Evolutionary conservation across 1,140 invertebrate genomes (phyloP).

Genomic region (Drosophila orosa): DNA sequence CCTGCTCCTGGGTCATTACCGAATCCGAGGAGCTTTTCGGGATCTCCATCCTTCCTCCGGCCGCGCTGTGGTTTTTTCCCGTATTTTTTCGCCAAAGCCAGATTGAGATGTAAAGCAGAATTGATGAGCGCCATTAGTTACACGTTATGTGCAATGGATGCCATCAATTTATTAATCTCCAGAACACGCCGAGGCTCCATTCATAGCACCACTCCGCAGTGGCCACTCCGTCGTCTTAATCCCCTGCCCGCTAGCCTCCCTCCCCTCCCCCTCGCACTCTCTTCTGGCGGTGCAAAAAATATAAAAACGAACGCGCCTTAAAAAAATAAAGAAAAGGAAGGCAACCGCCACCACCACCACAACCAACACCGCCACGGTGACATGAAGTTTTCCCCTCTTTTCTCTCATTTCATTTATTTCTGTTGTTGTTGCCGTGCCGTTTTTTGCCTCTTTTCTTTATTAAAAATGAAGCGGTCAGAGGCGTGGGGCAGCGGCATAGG

Average conservation of each 20-base stretch:
- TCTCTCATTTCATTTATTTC: slow-evolving; percentile 29
- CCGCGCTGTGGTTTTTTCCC: slow-evolving; percentile 28
- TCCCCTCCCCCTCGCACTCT: not conserved
- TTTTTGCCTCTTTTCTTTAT: slow-evolving; percentile 36
- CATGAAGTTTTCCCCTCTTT: slow-evolving; percentile 63
- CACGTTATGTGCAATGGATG: slow-evolving; percentile 85
- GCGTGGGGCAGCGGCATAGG: slow-evolving; percentile 2
- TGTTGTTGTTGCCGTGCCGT: slow-evolving; percentile 1
- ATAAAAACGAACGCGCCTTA: slow-evolving; percentile 62
- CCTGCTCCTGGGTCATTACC: slow-evolving; percentile 52
- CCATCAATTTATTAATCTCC: slow-evolving; percentile 85
- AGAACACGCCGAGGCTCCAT: slow-evolving; percentile 82
- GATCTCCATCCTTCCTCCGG: slow-evolving; percentile 4
- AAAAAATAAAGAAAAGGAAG: slow-evolving; percentile 36
- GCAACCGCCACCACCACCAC: slow-evolving; percentile 21
- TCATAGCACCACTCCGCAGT: slow-evolving; percentile 60
- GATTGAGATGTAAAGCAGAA: slow-evolving; percentile 85
- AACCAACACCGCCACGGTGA: slow-evolving; percentile 52
- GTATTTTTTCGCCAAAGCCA: slow-evolving; percentile 72
- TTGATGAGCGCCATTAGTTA: slow-evolving; percentile 85
- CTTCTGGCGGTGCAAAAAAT: slow-evolving; percentile 43
- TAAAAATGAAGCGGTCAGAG: slow-evolving; percentile 59
- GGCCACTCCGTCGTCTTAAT: slow-evolving; percentile 75
- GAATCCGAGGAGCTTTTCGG: slow-evolving; percentile 43
- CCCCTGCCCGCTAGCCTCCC: slow-evolving; percentile 24